Conservation (phyloP, 1,140 invertebrate genomes). For the Akabosia matsudoensis region DNA sequence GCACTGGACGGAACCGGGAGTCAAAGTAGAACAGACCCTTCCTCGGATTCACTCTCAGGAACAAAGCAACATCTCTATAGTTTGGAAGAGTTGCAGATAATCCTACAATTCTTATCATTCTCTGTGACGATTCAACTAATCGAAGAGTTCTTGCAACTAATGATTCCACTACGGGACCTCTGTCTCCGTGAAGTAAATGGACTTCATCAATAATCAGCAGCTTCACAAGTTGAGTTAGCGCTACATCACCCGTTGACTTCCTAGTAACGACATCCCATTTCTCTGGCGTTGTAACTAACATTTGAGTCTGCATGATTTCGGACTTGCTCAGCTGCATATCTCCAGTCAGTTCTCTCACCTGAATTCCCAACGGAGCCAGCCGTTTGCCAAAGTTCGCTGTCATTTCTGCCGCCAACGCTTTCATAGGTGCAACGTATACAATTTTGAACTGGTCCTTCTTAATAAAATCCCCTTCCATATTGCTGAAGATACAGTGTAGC, state of each 20-base stretch:
- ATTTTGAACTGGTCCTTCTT: slow-evolving; percentile 91
- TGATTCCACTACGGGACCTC: slow-evolving; percentile 96
- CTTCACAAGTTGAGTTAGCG: slow-evolving; percentile 83
- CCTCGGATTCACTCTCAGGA: slow-evolving; percentile 88
- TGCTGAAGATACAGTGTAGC: slow-evolving; percentile 81
- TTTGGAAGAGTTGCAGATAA: slow-evolving; percentile 97
- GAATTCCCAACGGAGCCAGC: slow-evolving; percentile 71
- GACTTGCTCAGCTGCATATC: slow-evolving; percentile 96
- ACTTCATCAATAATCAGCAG: slow-evolving; percentile 98
- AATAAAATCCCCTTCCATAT: slow-evolving; percentile 74
- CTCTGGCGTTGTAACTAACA: slow-evolving; percentile 97
- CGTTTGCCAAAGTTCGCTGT: slow-evolving; percentile 86
- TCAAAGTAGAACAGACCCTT: slow-evolving; percentile 97
- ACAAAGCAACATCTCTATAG: slow-evolving; percentile 92
- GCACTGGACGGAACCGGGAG: slow-evolving; percentile 91
- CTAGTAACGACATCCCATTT: slow-evolving; percentile 99
- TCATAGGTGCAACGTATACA: slow-evolving; percentile 99
- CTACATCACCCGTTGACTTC: slow-evolving; percentile 85
- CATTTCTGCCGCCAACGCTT: slow-evolving; percentile 98
- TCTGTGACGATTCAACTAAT: slow-evolving; percentile 91
- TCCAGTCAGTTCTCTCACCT: slow-evolving; percentile 90
- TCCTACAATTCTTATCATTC: slow-evolving; percentile 96
- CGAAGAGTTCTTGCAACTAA: slow-evolving; percentile 91
- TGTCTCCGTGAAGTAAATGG: slow-evolving; percentile 92
- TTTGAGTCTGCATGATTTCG: slow-evolving; percentile 94